Conservation (phyloP, 2,797 vertebrate genomes). For the Scyliorhinus canicula region DNA sequence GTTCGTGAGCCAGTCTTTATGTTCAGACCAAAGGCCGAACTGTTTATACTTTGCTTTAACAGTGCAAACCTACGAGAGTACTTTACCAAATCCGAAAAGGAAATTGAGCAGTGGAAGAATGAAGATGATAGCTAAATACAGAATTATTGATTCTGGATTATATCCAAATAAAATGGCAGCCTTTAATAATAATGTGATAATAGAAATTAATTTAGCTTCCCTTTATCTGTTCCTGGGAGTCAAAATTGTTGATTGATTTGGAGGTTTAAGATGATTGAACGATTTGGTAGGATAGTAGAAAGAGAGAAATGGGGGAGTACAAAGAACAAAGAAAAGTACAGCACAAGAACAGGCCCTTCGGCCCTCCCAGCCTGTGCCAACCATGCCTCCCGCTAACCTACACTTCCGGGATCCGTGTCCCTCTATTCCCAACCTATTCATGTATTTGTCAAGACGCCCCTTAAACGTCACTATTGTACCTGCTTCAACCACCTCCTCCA, state of each 20-base stretch:
- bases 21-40: too few species aligned
- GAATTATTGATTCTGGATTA: background rate
- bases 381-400: too few species aligned
- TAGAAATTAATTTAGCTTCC: background rate
- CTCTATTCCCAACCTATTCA: too few species aligned
- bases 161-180: too few species aligned
- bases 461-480: too few species aligned
- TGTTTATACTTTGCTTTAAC: background rate
- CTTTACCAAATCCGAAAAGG: background rate
- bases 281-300: background rate
- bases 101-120: background rate
- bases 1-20: too few species aligned
- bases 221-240: background rate
- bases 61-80: background rate
- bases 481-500: too few species aligned
- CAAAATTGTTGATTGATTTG: background rate
- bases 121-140: background rate
- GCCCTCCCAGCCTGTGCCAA: too few species aligned
- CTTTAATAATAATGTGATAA: background rate
- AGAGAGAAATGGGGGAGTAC: background rate
- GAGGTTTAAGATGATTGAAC: background rate
- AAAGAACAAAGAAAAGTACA: background rate
- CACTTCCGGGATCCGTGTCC: too few species aligned
- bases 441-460: too few species aligned
- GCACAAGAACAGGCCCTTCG: too few species aligned